Percentiles rank a stretch among this genome's conserved stretches.
Conservation (phyloP, 1,140 invertebrate species). For the Papilio aristodemus region DNA sequence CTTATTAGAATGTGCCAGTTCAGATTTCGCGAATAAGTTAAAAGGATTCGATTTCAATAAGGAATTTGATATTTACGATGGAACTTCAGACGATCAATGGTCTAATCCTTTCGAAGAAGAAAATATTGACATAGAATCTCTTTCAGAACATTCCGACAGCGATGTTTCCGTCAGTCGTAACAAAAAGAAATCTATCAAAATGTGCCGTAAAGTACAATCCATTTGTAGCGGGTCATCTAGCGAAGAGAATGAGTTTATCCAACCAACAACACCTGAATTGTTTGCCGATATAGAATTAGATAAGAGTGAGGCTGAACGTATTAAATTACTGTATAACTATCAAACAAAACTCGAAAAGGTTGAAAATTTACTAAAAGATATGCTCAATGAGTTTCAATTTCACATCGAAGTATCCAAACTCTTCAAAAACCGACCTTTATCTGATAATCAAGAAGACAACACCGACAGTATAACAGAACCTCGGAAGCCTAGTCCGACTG, state of each 20-base stretch:
- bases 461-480: conserved; percentile 39
- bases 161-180: conserved; percentile 49
- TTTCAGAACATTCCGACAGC: conserved; percentile 60
- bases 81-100: conserved; percentile 48
- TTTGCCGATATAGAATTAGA: conserved; percentile 67
- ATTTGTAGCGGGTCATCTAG: conserved; percentile 35
- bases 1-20: conserved; percentile 56
- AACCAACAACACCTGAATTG: conserved; percentile 57
- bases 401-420: conserved; percentile 69
- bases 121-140: conserved; percentile 56
- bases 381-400: conserved; percentile 67
- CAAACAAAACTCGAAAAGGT: conserved; percentile 64
- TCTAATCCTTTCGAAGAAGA: conserved; percentile 51
- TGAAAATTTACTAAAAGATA: conserved; percentile 56
- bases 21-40: conserved; percentile 61
- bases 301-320: conserved; percentile 59
- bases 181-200: conserved; percentile 55
- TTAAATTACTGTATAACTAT: conserved; percentile 55
- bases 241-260: conserved; percentile 42
- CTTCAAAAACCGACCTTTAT: conserved; percentile 48
- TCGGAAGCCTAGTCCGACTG: conserved; percentile 45
- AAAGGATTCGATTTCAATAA: conserved; percentile 63
- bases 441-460: conserved; percentile 32
- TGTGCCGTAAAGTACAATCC: conserved; percentile 63
- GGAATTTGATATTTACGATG: conserved; percentile 66